Conservation (phyloP, 2,888 invertebrate species). For the Julus scanicus region DNA sequence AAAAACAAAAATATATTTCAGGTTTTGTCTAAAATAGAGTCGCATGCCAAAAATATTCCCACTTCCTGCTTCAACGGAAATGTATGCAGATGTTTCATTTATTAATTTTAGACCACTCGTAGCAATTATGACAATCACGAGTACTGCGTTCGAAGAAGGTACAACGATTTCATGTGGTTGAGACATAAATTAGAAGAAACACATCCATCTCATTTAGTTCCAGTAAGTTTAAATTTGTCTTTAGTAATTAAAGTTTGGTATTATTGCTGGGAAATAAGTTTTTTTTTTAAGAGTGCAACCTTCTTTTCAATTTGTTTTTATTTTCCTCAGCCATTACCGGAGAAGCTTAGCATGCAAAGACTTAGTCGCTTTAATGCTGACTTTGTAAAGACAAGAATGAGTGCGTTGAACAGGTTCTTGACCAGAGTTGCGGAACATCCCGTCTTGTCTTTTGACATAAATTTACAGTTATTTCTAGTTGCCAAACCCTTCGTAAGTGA, state of each 20-base stretch:
- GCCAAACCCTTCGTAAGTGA: conserved; percentile 71
- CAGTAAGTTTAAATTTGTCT: conserved; percentile 70
- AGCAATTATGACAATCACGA: conserved; percentile 74
- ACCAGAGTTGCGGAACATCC: conserved; percentile 76
- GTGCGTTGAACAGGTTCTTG: conserved; percentile 75
- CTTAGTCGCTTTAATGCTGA: conserved; percentile 78
- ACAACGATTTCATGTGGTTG: conserved; percentile 80
- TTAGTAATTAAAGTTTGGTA: too few species aligned
- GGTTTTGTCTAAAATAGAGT: too few species aligned
- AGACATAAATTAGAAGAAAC: conserved; percentile 74
- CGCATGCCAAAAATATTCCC: too few species aligned
- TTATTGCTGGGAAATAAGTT: too few species aligned
- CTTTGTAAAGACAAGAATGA: conserved; percentile 76
- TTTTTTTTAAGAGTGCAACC: conserved; percentile 49
- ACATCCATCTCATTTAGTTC: conserved; percentile 76
- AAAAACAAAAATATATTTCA: too few species aligned
- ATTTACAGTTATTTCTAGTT: conserved; percentile 75
- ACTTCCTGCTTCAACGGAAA: conserved; percentile 17
- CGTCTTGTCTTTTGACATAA: conserved; percentile 75
- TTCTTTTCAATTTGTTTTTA: not conserved
- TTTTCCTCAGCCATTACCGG: conserved; percentile 74
- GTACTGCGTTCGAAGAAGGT: conserved; percentile 75
- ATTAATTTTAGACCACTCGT: conserved; percentile 70
- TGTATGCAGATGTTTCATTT: conserved; percentile 12
- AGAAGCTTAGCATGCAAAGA: conserved; percentile 76